Evolutionary conservation across 2,888 invertebrate species (phyloP).

Genomic region (Leptogaster cylindrica): DNA sequence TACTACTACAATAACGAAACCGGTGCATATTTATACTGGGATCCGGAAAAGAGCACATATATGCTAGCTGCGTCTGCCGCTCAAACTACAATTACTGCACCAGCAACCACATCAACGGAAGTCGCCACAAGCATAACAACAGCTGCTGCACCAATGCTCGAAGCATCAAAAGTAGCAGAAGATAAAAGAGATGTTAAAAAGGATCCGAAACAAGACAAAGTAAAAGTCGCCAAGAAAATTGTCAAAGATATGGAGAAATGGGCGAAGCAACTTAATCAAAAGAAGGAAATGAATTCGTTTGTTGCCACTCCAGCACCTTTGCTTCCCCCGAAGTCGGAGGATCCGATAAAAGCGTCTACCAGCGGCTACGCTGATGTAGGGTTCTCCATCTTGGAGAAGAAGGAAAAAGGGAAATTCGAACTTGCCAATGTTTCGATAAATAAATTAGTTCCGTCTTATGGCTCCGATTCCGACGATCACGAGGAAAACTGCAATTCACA

Average conservation of each 20-base stretch:
- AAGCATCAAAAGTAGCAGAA: conserved; percentile 57
- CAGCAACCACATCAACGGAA: conserved; percentile 25
- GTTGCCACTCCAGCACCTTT: conserved; percentile 58
- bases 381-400: conserved; percentile 88
- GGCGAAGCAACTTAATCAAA: conserved; percentile 97
- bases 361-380: conserved; percentile 88
- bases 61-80: conserved; percentile 61
- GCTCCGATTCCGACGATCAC: conserved; percentile 70
- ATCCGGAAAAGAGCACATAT: conserved; percentile 73
- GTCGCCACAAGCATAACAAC: conserved; percentile 55
- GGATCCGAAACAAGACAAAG: conserved; percentile 87
- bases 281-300: conserved; percentile 72
- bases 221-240: conserved; percentile 96
- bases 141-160: too few species aligned
- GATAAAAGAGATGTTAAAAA: conserved; percentile 63
- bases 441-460: conserved; percentile 78
- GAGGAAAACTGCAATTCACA: conserved; percentile 48
- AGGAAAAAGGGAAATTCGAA: conserved; percentile 62
- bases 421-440: conserved; percentile 56
- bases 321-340: conserved; percentile 51
- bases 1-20: conserved; percentile 95
- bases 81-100: conserved; percentile 53
- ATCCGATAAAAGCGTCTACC: conserved; percentile 15
- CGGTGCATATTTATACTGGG: conserved; percentile 95
- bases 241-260: conserved; percentile 87